Evolutionary conservation across 1,140 invertebrate species (phyloP).

Genomic region (Drosophila ironensis): DNA sequence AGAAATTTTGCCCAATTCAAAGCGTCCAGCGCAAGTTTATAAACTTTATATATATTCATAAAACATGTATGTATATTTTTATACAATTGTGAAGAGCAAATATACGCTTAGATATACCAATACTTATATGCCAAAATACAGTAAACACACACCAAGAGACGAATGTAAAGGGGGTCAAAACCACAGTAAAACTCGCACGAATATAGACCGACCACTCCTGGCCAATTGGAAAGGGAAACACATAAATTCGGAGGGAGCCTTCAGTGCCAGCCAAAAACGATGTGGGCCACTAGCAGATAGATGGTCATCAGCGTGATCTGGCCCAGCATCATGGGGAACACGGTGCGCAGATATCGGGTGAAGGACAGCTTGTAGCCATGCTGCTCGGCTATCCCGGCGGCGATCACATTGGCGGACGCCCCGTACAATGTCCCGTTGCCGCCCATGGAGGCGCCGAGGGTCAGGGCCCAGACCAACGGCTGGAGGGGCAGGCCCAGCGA

Average conservation of each 20-base stretch:
- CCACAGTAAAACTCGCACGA: background rate
- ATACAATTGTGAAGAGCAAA: conserved; percentile 11
- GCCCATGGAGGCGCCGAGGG: conserved; percentile 90
- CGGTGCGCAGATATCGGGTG: conserved; percentile 83
- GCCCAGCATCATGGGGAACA: conserved; percentile 89
- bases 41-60: conserved; percentile 1
- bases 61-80: conserved; percentile 2
- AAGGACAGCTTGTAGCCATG: conserved; percentile 91
- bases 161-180: conserved; percentile 16
- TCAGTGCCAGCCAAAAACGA: conserved; percentile 85
- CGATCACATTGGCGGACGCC: conserved; percentile 91
- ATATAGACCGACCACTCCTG: background rate
- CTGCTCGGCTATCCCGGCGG: conserved; percentile 91
- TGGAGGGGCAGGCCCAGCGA: conserved; percentile 86
- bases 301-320: conserved; percentile 85
- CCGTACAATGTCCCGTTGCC: conserved; percentile 93
- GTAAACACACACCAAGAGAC: conserved; percentile 25
- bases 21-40: conserved; percentile 7
- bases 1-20: conserved; percentile 1
- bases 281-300: conserved; percentile 88
- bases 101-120: conserved; percentile 14
- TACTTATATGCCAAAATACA: background rate
- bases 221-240: background rate
- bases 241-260: background rate
- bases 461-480: conserved; percentile 88